Evolutionary conservation across 2,888 invertebrate species (phyloP), one percentile per base, ranked within the genome.

Genomic region (Ectobius pallidus): DNA sequence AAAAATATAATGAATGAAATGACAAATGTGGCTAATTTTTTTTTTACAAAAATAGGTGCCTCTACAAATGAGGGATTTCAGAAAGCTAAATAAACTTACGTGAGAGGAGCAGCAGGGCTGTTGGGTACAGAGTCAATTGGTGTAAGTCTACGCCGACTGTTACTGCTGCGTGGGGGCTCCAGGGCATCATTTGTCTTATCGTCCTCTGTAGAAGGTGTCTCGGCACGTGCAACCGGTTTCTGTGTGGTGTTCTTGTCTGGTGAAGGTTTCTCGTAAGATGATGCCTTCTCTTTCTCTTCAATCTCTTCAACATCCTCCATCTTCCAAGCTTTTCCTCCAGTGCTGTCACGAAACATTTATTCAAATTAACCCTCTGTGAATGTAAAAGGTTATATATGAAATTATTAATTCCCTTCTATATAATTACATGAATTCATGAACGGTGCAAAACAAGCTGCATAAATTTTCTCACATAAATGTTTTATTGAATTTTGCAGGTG

Each of bases 51-150:
- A n/a, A n/a, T n/a, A n/a, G n/a, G n/a, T n/a, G n/a, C n/a, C n/a
- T n/a, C n/a, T n/a, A n/a, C n/a, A n/a, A n/a, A n/a, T n/a, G n/a
- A n/a, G n/a, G n/a, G n/a, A n/a, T n/a, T n/a, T n/a, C n/a, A n/a
- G n/a, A n/a, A n/a, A n/a, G n/a, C n/a, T n/a, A n/a, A n/a, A n/a
- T n/a, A n/a, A n/a, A 69, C 52, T 55, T 32, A 69, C 69, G 52
- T 71, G 39, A 65, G 9, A 46, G 71, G 63, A 1, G 71, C 63
- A 20, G 71, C 80, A 32, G 84, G 84, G 72, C 87, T 88, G 80
- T 88, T 90, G 2, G 91, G 90, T 72, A 90, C 84, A 16, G 90
- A 90, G 79, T 91, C 91, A 0, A 80, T 25, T 14, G 75, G 73
- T 9, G 74, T 74, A 6, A 52, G 65, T 32, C 73, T 49, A 34